These are phyloP conservation scores for Dreissena rostriformis DNA, from an alignment of 1,140 invertebrate genomes.

Conservation along the genomic window DNA sequence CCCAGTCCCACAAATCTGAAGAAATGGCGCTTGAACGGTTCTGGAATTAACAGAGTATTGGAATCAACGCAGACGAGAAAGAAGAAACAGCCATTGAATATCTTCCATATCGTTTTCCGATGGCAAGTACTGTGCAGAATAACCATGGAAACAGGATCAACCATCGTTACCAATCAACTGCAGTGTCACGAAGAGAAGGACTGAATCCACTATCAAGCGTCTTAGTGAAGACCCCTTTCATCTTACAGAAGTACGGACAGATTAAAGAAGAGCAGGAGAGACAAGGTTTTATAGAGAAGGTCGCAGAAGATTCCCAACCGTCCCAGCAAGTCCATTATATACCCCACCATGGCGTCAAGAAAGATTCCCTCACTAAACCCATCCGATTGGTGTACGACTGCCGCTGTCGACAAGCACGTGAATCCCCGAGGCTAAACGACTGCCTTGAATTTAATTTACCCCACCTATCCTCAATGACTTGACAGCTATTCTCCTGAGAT, in stretches of 20 bases:
- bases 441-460: too few species aligned
- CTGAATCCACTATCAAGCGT: slow-evolving; percentile 5
- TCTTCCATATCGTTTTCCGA: background rate
- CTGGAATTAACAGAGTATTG: background rate
- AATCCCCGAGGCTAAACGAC: too few species aligned
- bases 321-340: slow-evolving; percentile 5
- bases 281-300: slow-evolving; percentile 18
- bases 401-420: background rate
- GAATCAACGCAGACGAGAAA: background rate
- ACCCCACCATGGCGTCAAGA: slow-evolving; percentile 24
- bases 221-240: background rate
- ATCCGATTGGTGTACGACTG: slow-evolving; percentile 3
- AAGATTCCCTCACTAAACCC: slow-evolving; percentile 10
- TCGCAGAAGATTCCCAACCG: background rate
- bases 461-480: too few species aligned
- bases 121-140: slow-evolving; percentile 14
- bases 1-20: background rate
- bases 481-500: background rate
- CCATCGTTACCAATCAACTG: slow-evolving; percentile 24
- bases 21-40: background rate
- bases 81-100: background rate
- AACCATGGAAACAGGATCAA: slow-evolving; percentile 30
- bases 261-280: slow-evolving; percentile 27
- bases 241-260: slow-evolving; percentile 13
- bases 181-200: slow-evolving; percentile 3